Conservation (phyloP, 2,888 invertebrate genomes). For the Drosophila mercatorum region DNA sequence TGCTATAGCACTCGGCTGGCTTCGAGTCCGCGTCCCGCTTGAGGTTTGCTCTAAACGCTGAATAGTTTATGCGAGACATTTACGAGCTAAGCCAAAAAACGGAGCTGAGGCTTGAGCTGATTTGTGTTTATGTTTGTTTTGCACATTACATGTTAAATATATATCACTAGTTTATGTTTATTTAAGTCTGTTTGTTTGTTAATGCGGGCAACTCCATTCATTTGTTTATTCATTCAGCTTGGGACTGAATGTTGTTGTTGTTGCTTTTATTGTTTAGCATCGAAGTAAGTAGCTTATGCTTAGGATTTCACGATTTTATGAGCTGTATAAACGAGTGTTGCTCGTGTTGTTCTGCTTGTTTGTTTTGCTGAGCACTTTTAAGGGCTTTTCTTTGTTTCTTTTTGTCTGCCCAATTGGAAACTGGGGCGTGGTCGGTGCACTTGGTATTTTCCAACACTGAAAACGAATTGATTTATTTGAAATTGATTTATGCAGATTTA, state of each 20-base stretch:
- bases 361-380: constrained; percentile 41
- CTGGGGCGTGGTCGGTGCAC: constrained; percentile 10
- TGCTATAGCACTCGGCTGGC: constrained; percentile 19
- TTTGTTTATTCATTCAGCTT: constrained; percentile 34
- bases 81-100: constrained; percentile 45
- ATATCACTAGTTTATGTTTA: constrained; percentile 76
- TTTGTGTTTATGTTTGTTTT: constrained; percentile 60
- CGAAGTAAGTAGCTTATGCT: constrained; percentile 68
- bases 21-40: constrained; percentile 33
- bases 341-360: constrained; percentile 13
- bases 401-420: constrained; percentile 15
- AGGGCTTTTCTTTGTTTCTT: constrained; percentile 2
- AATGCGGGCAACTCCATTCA: constrained; percentile 46
- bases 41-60: constrained; percentile 45
- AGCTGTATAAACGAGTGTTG: constrained; percentile 32
- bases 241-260: constrained; percentile 32
- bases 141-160: constrained; percentile 66
- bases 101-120: constrained; percentile 45
- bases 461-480: constrained; percentile 2
- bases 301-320: constrained; percentile 53
- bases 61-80: constrained; percentile 57
- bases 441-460: constrained; percentile 32
- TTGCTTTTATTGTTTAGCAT: constrained; percentile 40
- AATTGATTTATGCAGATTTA: constrained; percentile 15
- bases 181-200: constrained; percentile 56